Evolutionary conservation across 2,888 invertebrate species (phyloP).

Genomic region (Chaetoderma sp.): DNA sequence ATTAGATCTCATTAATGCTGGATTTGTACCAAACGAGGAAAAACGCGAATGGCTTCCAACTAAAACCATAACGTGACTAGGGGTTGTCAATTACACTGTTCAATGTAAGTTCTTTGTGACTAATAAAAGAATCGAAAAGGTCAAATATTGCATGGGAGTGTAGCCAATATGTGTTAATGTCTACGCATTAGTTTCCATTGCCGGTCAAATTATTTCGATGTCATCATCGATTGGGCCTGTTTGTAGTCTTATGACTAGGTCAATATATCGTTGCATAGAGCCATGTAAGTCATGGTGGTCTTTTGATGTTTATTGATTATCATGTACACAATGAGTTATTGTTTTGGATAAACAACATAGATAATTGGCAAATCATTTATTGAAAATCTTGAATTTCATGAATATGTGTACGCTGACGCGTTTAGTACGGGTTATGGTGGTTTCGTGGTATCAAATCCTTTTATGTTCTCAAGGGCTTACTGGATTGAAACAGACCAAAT

Average conservation of each 20-base stretch:
- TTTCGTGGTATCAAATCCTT: no score
- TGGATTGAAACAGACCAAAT: no score
- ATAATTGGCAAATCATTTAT: neutral
- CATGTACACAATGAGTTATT: neutral
- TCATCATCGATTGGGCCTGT: neutral
- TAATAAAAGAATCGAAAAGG: neutral
- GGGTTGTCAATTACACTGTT: neutral
- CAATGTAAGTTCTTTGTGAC: neutral
- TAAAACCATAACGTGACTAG: neutral
- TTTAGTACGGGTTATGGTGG: neutral
- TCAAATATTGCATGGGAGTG: no score
- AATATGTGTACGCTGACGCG: neutral
- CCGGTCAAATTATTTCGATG: neutral
- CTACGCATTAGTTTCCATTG: neutral
- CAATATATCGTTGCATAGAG: neutral
- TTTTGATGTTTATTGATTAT: neutral
- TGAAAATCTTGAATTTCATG: neutral
- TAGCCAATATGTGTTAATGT: no score
- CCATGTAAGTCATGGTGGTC: neutral
- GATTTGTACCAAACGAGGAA: neutral
- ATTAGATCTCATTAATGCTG: neutral
- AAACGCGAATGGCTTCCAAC: neutral
- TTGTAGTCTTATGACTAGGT: neutral
- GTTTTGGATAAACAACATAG: neutral
- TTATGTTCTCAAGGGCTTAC: no score